These are phyloP conservation scores for Pseudorhombus dupliciocellatus DNA, from an alignment of 2,113 vertebrate genomes.

Conservation along the genomic window DNA sequence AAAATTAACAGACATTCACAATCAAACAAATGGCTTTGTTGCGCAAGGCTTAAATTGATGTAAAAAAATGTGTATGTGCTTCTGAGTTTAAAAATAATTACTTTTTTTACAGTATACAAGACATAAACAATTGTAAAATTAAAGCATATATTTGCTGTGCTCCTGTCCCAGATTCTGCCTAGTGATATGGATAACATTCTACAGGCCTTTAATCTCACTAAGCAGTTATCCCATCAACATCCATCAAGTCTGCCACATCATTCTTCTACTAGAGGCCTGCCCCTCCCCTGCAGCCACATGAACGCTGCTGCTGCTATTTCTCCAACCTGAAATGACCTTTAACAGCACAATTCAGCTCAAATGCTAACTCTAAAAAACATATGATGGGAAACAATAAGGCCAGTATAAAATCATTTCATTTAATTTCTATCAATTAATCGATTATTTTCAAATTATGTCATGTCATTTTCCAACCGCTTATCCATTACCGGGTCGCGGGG, in stretches of 20 bases:
- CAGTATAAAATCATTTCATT: background rate
- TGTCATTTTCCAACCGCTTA: too few relatives aligned
- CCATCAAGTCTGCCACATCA: conserved; percentile 1
- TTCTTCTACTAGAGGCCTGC: background rate
- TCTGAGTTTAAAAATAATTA: background rate
- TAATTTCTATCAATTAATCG: too few relatives aligned
- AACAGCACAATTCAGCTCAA: background rate
- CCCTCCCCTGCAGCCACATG: background rate
- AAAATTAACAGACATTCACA: background rate
- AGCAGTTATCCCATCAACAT: background rate
- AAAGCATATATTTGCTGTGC: background rate
- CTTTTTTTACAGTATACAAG: too few relatives aligned
- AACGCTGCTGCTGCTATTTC: background rate
- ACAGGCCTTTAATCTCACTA: background rate
- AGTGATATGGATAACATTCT: background rate
- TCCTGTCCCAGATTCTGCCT: background rate
- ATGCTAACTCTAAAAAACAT: background rate
- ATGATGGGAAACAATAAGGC: background rate
- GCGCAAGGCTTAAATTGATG: background rate
- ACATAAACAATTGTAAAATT: background rate
- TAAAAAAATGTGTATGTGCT: background rate
- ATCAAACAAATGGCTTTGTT: background rate
- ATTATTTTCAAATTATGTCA: too few relatives aligned
- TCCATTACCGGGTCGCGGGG: too few relatives aligned
- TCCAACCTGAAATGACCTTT: background rate